These are phyloP conservation scores for Drosophila bifasciata DNA, from an alignment of 1,140 invertebrate genomes.

Conservation along the genomic window DNA sequence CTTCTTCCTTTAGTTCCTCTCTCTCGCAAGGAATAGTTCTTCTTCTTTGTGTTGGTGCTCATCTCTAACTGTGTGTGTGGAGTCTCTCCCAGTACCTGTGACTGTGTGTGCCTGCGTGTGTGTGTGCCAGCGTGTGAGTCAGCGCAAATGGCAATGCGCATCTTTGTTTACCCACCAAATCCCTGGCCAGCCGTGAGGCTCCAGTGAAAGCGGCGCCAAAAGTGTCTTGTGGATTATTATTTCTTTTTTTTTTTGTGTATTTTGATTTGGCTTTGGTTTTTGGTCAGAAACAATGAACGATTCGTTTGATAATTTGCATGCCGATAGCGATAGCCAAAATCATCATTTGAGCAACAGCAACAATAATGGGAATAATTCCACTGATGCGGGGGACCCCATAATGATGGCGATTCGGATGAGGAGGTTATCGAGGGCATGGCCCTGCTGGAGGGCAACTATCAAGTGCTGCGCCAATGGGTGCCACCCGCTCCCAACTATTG, in stretches of 20 bases:
- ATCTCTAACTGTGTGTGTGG: slow-evolving; percentile 8
- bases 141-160: slow-evolving; percentile 77
- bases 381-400: slow-evolving; percentile 42
- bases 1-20: slow-evolving; percentile 26
- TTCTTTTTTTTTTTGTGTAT: slow-evolving; percentile 10
- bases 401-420: slow-evolving; percentile 79
- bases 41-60: slow-evolving; percentile 64
- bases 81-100: background rate
- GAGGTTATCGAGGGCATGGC: slow-evolving; percentile 83
- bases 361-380: slow-evolving; percentile 37
- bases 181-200: slow-evolving; percentile 1
- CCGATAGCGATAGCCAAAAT: slow-evolving; percentile 50
- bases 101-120: no score
- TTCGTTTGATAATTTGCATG: slow-evolving; percentile 66
- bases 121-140: no score
- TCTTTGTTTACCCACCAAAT: slow-evolving; percentile 62
- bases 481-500: slow-evolving; percentile 82
- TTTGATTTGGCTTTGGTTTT: background rate
- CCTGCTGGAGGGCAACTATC: slow-evolving; percentile 83
- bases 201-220: slow-evolving; percentile 74
- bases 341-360: slow-evolving; percentile 19
- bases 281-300: slow-evolving; percentile 62
- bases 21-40: slow-evolving; percentile 44
- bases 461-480: slow-evolving; percentile 80
- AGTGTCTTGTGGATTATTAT: background rate